phyloP scores from a whole-genome alignment of 2,113 vertebrate species.

The Noturus placidus region DNA sequence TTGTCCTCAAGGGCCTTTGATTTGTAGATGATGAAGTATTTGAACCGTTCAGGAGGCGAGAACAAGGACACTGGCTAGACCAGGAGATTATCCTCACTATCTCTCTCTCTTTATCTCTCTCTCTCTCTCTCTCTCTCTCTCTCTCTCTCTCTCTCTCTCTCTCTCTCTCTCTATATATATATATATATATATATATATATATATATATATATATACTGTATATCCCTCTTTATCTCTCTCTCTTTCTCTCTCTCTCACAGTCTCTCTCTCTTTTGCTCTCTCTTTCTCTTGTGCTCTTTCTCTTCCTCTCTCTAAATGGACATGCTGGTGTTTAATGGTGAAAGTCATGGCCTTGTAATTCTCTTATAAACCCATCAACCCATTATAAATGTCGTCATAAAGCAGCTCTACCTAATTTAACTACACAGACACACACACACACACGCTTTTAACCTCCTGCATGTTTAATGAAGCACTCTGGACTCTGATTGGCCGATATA shows the following conservation, averaged over 20 bases:
- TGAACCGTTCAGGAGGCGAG: neutral
- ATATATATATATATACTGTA: no score
- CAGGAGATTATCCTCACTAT: neutral
- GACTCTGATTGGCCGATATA: neutral
- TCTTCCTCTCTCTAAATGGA: neutral
- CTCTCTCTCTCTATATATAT: neutral
- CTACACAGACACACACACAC: neutral
- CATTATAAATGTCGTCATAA: neutral
- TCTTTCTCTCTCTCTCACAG: no score
- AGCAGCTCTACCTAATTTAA: neutral
- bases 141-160: neutral
- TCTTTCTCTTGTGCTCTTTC: neutral
- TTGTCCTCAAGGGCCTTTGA: neutral
- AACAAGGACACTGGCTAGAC: constrained; percentile 3
- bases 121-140: no score
- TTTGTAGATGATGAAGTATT: neutral
- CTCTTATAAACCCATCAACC: neutral
- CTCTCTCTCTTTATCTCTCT: no score
- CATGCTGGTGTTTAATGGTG: neutral
- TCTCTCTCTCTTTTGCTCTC: neutral
- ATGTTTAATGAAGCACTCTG: neutral
- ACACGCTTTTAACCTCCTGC: neutral
- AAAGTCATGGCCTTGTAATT: neutral
- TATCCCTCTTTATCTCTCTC: no score
- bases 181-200: no score